These are phyloP conservation scores for Panulirus ornatus DNA, from an alignment of 1,140 invertebrate genomes.

Conservation along the genomic window DNA sequence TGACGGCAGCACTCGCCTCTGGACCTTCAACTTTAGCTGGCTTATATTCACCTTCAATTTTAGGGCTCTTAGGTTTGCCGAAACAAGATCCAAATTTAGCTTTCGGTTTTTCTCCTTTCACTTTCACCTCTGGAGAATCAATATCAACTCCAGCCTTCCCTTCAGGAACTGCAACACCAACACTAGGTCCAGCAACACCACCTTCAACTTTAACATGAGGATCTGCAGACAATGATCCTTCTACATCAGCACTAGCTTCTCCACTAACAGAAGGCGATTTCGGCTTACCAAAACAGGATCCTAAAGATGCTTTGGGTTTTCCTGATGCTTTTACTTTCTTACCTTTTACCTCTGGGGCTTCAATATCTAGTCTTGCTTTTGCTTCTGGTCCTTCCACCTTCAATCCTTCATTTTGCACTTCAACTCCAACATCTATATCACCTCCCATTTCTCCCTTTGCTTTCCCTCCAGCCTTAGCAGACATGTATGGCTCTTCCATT, in stretches of 20 bases:
- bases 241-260: not conserved
- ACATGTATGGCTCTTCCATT: conserved; percentile 49
- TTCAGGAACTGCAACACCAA: conserved; percentile 7
- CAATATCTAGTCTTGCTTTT: conserved; percentile 12
- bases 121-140: conserved; percentile 34
- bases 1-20: conserved; percentile 5
- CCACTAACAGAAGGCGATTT: conserved; percentile 11
- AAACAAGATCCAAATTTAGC: conserved; percentile 49
- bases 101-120: conserved; percentile 47
- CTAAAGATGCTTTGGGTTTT: conserved; percentile 40
- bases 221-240: not conserved
- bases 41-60: conserved; percentile 53
- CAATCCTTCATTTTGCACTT: not conserved
- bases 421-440: conserved; percentile 8
- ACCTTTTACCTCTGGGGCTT: conserved; percentile 20
- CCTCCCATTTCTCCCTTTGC: conserved; percentile 17
- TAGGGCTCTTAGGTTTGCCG: conserved; percentile 49
- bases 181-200: conserved; percentile 17
- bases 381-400: conserved; percentile 35
- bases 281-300: conserved; percentile 56
- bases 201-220: conserved; percentile 28
- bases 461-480: conserved; percentile 24
- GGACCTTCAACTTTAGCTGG: conserved; percentile 34
- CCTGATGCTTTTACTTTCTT: conserved; percentile 19
- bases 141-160: conserved; percentile 30